These are phyloP conservation scores for Drosophila bifasciata DNA, from an alignment of 1,140 invertebrate genomes.

Conservation along the genomic window DNA sequence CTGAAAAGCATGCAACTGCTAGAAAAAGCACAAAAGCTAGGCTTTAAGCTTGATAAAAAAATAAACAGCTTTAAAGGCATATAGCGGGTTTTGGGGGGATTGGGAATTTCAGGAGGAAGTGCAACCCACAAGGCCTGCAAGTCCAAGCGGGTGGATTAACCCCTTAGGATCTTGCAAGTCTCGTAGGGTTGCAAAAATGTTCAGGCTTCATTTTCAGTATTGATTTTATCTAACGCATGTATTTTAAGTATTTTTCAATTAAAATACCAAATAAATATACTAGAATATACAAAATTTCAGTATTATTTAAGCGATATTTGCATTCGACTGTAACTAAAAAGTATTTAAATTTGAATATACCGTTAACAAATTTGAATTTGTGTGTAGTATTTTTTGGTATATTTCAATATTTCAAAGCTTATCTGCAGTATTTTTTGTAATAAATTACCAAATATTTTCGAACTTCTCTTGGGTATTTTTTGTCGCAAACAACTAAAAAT, in stretches of 20 bases:
- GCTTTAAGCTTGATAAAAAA: slow-evolving; percentile 22
- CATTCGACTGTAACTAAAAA: too few relatives aligned
- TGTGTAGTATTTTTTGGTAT: too few relatives aligned
- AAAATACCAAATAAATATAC: too few relatives aligned
- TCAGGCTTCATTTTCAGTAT: slow-evolving; percentile 8
- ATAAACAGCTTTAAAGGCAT: slow-evolving; percentile 23
- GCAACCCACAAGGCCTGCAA: slow-evolving; percentile 12
- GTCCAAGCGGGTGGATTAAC: neutral
- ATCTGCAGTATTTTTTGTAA: neutral
- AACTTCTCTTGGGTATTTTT: neutral
- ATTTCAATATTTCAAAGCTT: neutral
- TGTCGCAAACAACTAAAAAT: too few relatives aligned
- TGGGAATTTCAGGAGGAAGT: slow-evolving; percentile 26
- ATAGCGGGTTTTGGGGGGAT: slow-evolving; percentile 16
- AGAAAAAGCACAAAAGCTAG: slow-evolving; percentile 42
- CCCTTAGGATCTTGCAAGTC: slow-evolving; percentile 1
- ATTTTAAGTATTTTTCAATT: too few relatives aligned
- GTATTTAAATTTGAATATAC: too few relatives aligned
- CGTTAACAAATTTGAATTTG: too few relatives aligned
- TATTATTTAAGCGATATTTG: too few relatives aligned
- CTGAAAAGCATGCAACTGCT: slow-evolving; percentile 40
- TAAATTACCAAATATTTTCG: neutral
- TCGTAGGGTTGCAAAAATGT: neutral
- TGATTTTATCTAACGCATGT: too few relatives aligned
- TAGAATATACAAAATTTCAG: too few relatives aligned